A percentile compares a stretch with the other conserved stretches of the same genome.
phyloP scores from a whole-genome alignment of 2,797 vertebrate species.

The Eulemur mongoz region DNA sequence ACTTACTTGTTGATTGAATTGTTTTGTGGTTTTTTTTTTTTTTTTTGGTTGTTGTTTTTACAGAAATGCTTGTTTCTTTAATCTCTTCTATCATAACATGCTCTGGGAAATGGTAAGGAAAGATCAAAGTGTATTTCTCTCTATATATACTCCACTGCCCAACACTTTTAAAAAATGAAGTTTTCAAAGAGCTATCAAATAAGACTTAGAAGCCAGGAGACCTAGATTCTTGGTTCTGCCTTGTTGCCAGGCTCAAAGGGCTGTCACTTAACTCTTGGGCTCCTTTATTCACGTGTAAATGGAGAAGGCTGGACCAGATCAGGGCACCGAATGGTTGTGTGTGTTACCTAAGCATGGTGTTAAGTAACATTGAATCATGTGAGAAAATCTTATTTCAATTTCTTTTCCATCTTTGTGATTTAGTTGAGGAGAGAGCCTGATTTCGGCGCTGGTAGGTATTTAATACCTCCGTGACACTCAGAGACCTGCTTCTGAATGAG shows the following conservation, averaged over 20 bases:
- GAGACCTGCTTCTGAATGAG: background rate
- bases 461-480: background rate
- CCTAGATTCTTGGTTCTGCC: background rate
- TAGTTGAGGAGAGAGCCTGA: background rate
- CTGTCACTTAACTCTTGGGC: background rate
- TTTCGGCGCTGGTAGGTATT: background rate
- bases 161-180: background rate
- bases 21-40: background rate
- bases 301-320: slow-evolving; percentile 41
- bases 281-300: slow-evolving; percentile 45
- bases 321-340: background rate
- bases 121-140: slow-evolving; percentile 30
- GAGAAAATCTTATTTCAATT: background rate
- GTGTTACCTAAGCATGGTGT: slow-evolving; percentile 20
- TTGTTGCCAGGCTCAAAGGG: background rate
- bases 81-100: background rate
- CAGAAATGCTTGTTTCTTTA: background rate
- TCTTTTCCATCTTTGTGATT: slow-evolving; percentile 40
- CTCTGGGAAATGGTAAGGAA: slow-evolving; percentile 28
- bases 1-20: background rate
- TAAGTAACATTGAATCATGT: slow-evolving; percentile 17
- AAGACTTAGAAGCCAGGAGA: background rate
- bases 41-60: background rate
- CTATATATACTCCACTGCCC: background rate
- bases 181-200: background rate